Evolutionary conservation across 2,888 invertebrate genomes (phyloP), one percentile per base, ranked within the genome.

Genomic region (Oscheius sp.): DNA sequence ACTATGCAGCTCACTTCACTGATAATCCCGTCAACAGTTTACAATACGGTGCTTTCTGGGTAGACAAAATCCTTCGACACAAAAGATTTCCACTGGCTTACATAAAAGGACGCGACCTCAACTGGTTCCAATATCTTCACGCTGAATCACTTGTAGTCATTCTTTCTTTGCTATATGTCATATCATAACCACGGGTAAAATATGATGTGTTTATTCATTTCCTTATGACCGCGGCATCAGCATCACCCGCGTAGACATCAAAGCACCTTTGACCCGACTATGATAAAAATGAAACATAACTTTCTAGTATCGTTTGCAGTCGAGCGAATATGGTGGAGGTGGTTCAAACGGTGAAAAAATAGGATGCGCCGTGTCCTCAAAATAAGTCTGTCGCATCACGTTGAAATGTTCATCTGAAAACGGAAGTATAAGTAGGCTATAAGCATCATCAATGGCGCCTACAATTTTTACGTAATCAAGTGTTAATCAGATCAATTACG

Each of bases 321-420:
- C 59, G n/a, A n/a, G n/a, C n/a, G 59, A 44, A 17, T 65, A 65
- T 24, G 51, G 56, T 20, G 65, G 65, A 28, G 65, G 65, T 12
- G 65, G 65, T 22, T 65, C 65, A 24, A 65, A 65, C 5, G 65
- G 65, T 20, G 65, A 65, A 41, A 65, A 65, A 12, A 65, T 65
- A 1, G 65, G 65, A 32, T 65, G 65, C 5, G 54, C 51, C 45
- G 49, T 65, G 6, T 65, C 65, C n/a, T 65, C 56, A 41, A 47
- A 65, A n/a, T 59, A 64, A 9, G 41, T 49, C 38, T 59, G 59
- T 26, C 59, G 24, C 59, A 59, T 59, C 44, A 41, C 59, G 44
- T 59, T 59, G 44, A 59, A 44, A 28, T 41, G 44, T 26, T 59
- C 59, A 26, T 22, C 59, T 59, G 59, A 44, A 59, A 59, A 59